phyloP scores from a whole-genome alignment of 2,797 vertebrate species.

The Poeciliopsis paucimaculata region DNA sequence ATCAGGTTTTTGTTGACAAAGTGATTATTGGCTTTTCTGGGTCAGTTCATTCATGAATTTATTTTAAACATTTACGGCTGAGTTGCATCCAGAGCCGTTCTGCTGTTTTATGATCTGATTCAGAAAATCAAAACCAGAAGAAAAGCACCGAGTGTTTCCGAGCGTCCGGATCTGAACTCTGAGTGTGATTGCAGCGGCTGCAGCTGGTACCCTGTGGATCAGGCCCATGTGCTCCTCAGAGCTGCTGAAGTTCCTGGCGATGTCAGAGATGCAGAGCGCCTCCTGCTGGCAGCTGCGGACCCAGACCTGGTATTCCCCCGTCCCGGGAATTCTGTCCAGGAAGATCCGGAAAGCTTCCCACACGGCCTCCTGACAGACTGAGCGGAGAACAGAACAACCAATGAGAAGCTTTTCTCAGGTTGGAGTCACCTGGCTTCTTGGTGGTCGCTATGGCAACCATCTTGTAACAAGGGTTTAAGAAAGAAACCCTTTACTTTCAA shows the following conservation, averaged over 20 bases:
- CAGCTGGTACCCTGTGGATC: constrained; percentile 80
- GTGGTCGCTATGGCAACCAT: not conserved
- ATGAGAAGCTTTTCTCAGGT: not conserved
- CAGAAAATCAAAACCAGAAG: not conserved
- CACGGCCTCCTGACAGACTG: constrained; percentile 94
- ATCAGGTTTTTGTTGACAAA: not conserved
- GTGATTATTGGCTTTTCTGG: not conserved
- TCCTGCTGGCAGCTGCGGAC: constrained; percentile 89
- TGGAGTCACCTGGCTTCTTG: not conserved
- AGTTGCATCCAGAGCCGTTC: not conserved
- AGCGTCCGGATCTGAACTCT: not conserved
- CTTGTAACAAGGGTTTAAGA: not conserved
- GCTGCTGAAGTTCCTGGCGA: constrained; percentile 90
- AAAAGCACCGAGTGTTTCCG: not conserved
- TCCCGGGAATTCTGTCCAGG: constrained; percentile 90
- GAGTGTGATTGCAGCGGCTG: not conserved
- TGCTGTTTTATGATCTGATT: not conserved
- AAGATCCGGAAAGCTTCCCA: constrained; percentile 96
- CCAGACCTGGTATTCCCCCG: constrained; percentile 89
- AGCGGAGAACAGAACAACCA: not conserved
- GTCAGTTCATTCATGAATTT: not conserved
- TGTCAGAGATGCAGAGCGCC: constrained; percentile 89
- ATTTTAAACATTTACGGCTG: not conserved
- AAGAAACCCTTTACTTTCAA: no score
- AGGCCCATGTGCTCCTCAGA: constrained; percentile 88